Conservation (phyloP, 1,140 invertebrate genomes). For the Arctopsyche grandis region DNA sequence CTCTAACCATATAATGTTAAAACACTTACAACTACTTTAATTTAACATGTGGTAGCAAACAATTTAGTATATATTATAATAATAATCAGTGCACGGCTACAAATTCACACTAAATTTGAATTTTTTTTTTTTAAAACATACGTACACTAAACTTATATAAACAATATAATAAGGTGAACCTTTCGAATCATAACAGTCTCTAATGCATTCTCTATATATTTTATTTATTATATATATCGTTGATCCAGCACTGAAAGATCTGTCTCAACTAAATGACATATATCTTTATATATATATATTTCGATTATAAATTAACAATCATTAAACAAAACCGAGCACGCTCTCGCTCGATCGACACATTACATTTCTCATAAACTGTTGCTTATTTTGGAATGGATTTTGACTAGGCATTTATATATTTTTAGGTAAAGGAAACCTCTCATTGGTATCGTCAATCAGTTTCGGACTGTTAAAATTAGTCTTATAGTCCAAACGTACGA, state of each 20-base stretch:
- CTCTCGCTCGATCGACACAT: too few species aligned
- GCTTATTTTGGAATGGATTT: constrained; percentile 46
- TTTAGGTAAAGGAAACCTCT: background rate
- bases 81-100: background rate
- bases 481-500: too few species aligned
- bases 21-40: background rate
- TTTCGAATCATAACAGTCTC: background rate
- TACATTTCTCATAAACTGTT: constrained; percentile 3
- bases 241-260: too few species aligned
- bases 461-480: too few species aligned
- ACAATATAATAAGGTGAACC: background rate
- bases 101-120: background rate
- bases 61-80: background rate
- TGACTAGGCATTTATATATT: constrained; percentile 36
- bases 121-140: constrained; percentile 5
- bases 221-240: background rate
- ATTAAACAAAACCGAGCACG: constrained; percentile 5
- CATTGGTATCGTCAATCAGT: too few species aligned
- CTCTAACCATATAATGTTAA: background rate
- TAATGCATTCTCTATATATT: background rate
- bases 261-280: background rate
- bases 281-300: constrained; percentile 1
- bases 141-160: background rate
- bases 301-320: background rate
- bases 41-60: background rate